phyloP scores from a whole-genome alignment of 2,888 invertebrate species.

The Steinernema hermaphroditum region DNA sequence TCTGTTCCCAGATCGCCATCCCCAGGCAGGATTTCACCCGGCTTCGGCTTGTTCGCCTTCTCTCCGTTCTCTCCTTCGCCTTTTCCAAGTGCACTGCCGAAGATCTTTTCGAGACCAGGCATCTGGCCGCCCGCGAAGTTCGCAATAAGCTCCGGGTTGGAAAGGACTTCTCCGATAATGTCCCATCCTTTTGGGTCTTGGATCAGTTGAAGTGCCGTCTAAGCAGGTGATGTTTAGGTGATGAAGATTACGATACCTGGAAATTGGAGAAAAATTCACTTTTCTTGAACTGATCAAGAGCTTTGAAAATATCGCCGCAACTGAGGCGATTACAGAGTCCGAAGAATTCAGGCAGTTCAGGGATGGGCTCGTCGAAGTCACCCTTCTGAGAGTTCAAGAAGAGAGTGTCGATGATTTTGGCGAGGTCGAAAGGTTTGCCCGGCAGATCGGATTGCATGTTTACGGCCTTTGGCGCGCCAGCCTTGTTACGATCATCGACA shows the following conservation, averaged over 20 bases:
- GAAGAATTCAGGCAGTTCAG: slow-evolving; percentile 61
- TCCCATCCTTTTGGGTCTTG: slow-evolving; percentile 65
- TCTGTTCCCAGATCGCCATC: slow-evolving; percentile 63
- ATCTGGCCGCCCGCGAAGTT: slow-evolving; percentile 52
- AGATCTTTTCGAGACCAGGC: slow-evolving; percentile 20
- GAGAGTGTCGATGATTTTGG: slow-evolving; percentile 57
- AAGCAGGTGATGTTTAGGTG: slow-evolving; percentile 27
- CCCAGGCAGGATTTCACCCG: slow-evolving; percentile 39
- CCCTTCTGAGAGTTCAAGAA: slow-evolving; percentile 55
- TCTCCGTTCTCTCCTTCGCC: not conserved
- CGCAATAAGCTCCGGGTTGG: slow-evolving; percentile 64
- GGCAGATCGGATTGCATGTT: not conserved
- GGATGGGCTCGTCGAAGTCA: slow-evolving; percentile 60
- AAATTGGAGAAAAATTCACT: slow-evolving; percentile 65
- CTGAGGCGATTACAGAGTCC: slow-evolving; percentile 63
- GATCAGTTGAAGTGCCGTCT: slow-evolving; percentile 62
- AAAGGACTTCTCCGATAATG: slow-evolving; percentile 61
- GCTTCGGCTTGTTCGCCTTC: slow-evolving; percentile 19
- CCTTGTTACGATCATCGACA: slow-evolving; percentile 59
- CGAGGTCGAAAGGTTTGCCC: slow-evolving; percentile 51
- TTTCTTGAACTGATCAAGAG: slow-evolving; percentile 61
- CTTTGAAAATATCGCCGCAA: slow-evolving; percentile 65
- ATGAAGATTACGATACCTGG: slow-evolving; percentile 46
- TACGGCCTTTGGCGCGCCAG: slow-evolving; percentile 41
- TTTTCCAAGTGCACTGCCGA: slow-evolving; percentile 26